Evolutionary conservation across 1,140 invertebrate species (phyloP), one percentile per base, ranked within the genome.

Genomic region (Ips nitidus): DNA sequence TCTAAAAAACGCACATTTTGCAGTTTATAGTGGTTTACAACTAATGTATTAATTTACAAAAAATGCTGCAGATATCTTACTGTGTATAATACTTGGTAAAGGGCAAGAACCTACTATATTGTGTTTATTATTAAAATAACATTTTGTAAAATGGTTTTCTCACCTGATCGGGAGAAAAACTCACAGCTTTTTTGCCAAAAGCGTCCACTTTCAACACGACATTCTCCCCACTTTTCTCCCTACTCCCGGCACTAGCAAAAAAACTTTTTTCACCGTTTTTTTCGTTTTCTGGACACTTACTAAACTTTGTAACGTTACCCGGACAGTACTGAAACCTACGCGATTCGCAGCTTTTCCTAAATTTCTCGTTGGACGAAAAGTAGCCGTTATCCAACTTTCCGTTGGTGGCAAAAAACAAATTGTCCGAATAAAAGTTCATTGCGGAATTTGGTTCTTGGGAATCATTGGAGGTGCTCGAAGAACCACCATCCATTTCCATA

Each of bases 101-200:
- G 22, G 22, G 22, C 22, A 22, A 22, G 22, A 22, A 22, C 22
- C 22, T 22, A 22, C 22, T 22, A 22, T 22, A 22, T 22, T 22
- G 22, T 22, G 22, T 22, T 22, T 22, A 22, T 22, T 22, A 22
- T 22, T 22, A 22, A 22, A 22, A 22, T 22, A 22, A 22, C 22
- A 22, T 22, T 22, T 22, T 22, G 22, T 22, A 22, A 22, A 22
- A 22, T 22, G 22, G 22, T 22, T 22, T 22, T 22, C 22, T 22
- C 22, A 80, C 79, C 67, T 80, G 79, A 73, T 80, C 79, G 22
- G 79, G 73, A 50, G 79, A 79, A 75, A 80, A 80, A 70, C 76
- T 77, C n/a, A 80, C 66, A 41, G 76, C 59, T 70, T 79, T 80
- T 66, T 80, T 80, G 36, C 75, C 77, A 63, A 75, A 79, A 67